Base-by-base conservation (phyloP, 2,113 vertebrate genomes). In the Crotalus helleri region DNA sequence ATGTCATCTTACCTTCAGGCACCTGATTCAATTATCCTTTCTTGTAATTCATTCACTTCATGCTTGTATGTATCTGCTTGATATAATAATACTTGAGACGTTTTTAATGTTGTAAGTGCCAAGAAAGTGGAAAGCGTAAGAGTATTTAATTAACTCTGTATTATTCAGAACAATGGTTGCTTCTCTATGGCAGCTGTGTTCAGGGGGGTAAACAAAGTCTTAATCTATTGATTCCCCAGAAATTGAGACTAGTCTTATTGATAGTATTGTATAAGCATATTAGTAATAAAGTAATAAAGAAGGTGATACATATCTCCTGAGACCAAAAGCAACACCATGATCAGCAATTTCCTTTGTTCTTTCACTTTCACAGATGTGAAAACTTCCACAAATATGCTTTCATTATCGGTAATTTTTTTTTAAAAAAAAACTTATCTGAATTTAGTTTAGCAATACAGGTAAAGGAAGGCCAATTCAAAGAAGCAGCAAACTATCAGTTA, bases 141-240 rank as follows among this genome's bases (percentile, higher is more conserved):
- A 89, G 44, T 95, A 97, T 97, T 98, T 97, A 97, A 96, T 97
- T 97, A 96, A 90, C 69, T 94, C 94, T 94, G 90, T 94, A 96
- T 96, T 97, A 97, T 95, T 93, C 89, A 54, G 94, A 92, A 94
- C 93, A 95, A 96, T 96, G 91, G 95, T 91, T 94, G 93, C 95
- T 92, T 85, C 94, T 95, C 51, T 88, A 94, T 13, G 10, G n/a
- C 94, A 95, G 93, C 91, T 94, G 89, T 93, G 94, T 95, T 91
- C 89, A 94, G 93, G 96, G 93, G 96, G 95, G 95, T 95, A 95
- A 97, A 97, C 94, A 95, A 93, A 93, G 94, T 95, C 92, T 96
- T 95, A 26, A 85, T 96, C 95, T 95, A 96, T 93, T 57, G 85
- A 93, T 94, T 96, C 92, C 59, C 58, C 95, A 91, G 81, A 88